A percentile compares a stretch with the other conserved stretches of the same genome.
phyloP scores from a whole-genome alignment of 2,888 invertebrate genomes.

The Epicampocera succincta region DNA sequence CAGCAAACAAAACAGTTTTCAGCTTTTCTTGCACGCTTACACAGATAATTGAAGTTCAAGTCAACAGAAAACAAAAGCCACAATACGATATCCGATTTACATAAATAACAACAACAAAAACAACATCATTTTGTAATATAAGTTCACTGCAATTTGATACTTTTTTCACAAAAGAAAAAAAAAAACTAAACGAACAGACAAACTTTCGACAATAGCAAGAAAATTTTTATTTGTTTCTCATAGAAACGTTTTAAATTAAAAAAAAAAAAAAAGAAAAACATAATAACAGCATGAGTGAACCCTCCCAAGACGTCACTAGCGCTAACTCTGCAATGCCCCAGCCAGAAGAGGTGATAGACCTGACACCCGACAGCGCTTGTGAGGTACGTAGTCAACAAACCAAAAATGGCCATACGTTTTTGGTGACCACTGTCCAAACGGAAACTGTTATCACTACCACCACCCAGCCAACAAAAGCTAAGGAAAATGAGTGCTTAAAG shows the following conservation, averaged over 20 bases:
- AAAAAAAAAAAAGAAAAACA: conserved; percentile 8
- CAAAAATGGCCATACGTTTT: conserved; percentile 75
- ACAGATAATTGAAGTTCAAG: conserved; percentile 66
- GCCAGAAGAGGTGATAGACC: conserved; percentile 57
- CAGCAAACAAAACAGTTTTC: conserved; percentile 7
- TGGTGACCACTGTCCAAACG: conserved; percentile 74
- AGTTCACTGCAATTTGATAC: conserved; percentile 5
- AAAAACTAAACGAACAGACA: too few relatives aligned
- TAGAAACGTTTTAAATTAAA: conserved; percentile 60
- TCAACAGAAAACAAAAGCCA: conserved; percentile 41
- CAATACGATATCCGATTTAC: conserved; percentile 37
- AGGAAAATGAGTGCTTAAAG: conserved; percentile 60
- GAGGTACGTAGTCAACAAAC: conserved; percentile 73
- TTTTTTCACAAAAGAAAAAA: neutral
- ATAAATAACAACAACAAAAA: too few relatives aligned
- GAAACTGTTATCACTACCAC: conserved; percentile 59
- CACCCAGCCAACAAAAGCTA: conserved; percentile 15
- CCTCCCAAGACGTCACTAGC: neutral
- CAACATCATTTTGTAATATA: conserved; percentile 46
- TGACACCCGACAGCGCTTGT: conserved; percentile 43
- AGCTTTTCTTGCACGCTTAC: conserved; percentile 18
- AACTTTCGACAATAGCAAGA: neutral
- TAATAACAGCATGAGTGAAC: conserved; percentile 52
- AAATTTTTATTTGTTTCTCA: conserved; percentile 54
- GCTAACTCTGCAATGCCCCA: conserved; percentile 27